Conservation (phyloP, 1,140 invertebrate genomes). For the Eufriesea mexicana region DNA sequence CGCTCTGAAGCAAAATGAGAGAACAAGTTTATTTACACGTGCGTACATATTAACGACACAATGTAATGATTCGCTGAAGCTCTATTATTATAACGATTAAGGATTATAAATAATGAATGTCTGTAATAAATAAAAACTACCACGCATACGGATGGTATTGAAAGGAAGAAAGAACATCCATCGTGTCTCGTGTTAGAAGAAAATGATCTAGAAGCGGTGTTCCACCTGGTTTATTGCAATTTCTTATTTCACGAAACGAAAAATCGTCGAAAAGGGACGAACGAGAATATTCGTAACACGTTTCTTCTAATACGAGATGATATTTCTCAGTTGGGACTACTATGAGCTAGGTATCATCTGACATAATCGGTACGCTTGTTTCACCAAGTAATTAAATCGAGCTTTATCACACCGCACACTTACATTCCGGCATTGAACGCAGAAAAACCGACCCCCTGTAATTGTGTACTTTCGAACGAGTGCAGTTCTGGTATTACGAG, state of each 20-base stretch:
- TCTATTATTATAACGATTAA: constrained; percentile 79
- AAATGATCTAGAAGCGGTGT: constrained; percentile 7
- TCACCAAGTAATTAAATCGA: neutral
- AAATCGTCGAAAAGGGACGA: neutral
- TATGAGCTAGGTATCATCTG: constrained; percentile 78
- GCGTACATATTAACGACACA: constrained; percentile 70
- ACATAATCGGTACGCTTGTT: constrained; percentile 62
- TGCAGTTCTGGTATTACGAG: neutral
- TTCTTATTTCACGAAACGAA: neutral
- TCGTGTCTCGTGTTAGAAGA: constrained; percentile 62
- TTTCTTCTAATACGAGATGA: constrained; percentile 46
- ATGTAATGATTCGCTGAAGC: constrained; percentile 76
- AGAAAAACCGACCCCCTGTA: too few relatives aligned
- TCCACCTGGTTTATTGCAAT: neutral
- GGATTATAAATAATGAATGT: constrained; percentile 81
- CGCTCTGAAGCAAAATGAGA: constrained; percentile 69
- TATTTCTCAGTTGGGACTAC: constrained; percentile 62
- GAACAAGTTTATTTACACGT: constrained; percentile 70
- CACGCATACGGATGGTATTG: constrained; percentile 73
- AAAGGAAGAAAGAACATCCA: constrained; percentile 63
- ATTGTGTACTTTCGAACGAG: constrained; percentile 19
- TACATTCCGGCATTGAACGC: neutral
- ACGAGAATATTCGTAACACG: neutral
- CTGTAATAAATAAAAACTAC: constrained; percentile 82
- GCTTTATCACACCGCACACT: neutral